phyloP scores from a whole-genome alignment of 2,113 vertebrate genomes.

The Sphyrna mokarran region DNA sequence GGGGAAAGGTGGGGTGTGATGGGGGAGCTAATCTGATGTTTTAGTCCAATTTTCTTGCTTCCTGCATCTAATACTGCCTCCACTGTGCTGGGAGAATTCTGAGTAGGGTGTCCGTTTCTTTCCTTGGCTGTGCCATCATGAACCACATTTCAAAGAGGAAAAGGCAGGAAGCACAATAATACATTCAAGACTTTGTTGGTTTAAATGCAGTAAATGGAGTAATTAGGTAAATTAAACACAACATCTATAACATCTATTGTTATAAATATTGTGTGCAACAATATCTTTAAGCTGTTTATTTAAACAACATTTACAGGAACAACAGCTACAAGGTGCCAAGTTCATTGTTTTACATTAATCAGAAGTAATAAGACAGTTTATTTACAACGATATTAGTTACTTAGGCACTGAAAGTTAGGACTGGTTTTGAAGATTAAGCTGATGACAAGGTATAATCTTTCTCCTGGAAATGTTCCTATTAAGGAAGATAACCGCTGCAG shows the following conservation, averaged over 20 bases:
- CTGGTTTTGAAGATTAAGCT: not conserved
- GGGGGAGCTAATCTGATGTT: not conserved
- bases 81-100: not conserved
- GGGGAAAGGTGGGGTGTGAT: too few relatives aligned
- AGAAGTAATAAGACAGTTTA: not conserved
- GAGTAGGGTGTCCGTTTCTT: not conserved
- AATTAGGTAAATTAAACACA: not conserved
- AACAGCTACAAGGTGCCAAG: not conserved
- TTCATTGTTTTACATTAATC: not conserved
- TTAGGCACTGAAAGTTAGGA: not conserved
- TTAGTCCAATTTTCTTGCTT: not conserved
- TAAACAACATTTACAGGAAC: not conserved
- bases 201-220: not conserved
- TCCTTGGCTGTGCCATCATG: not conserved
- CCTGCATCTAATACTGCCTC: not conserved
- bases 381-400: not conserved
- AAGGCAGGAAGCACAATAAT: not conserved
- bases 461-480: not conserved
- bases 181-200: not conserved
- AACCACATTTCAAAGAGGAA: not conserved
- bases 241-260: not conserved
- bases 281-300: not conserved
- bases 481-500: not conserved
- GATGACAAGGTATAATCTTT: not conserved
- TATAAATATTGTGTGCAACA: not conserved